Base-by-base conservation (phyloP, 2,888 invertebrate species). In the Drosophila sordidula region DNA sequence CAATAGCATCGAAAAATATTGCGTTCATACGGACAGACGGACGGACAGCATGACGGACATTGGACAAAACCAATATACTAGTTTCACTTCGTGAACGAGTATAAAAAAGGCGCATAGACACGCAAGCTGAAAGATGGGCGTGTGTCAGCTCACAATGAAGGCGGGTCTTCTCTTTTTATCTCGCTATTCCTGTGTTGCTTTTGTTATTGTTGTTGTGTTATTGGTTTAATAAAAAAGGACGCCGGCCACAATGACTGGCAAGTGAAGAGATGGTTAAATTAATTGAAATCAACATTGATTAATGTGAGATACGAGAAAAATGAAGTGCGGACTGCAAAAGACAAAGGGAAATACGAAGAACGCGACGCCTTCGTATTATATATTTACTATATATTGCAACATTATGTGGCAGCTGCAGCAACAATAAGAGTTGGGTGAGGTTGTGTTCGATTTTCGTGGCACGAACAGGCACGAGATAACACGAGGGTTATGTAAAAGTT, bases 251-350 rank as follows among this genome's bases (percentile, higher is more conserved):
- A 70, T 71, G 84, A 80, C 84, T 68, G 84, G 85, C 81, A 69
- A 87, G 75, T 78, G 85, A 89, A 87, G 89, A 89, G 86, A 82
- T 88, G 89, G 89, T 82, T 85, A 85, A 85, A 85, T 85, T 85
- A 85, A 85, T 85, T 85, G 89, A 85, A 85, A 89, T 88, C 88
- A 88, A 89, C 89, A 89, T 85, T 89, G 89, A 85, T 89, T 85
- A 85, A 85, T 85, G 85, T 89, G 89, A 83, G 89, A 89, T 82
- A 72, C 74, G 67, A 74, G 70, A 80, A 80, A 74, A 78, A 80
- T 78, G 71, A 78, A 78, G 68, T 61, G 69, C 25, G 42, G 58
- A 12, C 44, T 44, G 26, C 58, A 46, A 67, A 63, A 72, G 74
- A 68, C 71, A 69, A 58, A 58, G 64, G 51, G 54, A 29, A 57